phyloP scores from a whole-genome alignment of 2,113 vertebrate species.

The Pluvianellus socialis region DNA sequence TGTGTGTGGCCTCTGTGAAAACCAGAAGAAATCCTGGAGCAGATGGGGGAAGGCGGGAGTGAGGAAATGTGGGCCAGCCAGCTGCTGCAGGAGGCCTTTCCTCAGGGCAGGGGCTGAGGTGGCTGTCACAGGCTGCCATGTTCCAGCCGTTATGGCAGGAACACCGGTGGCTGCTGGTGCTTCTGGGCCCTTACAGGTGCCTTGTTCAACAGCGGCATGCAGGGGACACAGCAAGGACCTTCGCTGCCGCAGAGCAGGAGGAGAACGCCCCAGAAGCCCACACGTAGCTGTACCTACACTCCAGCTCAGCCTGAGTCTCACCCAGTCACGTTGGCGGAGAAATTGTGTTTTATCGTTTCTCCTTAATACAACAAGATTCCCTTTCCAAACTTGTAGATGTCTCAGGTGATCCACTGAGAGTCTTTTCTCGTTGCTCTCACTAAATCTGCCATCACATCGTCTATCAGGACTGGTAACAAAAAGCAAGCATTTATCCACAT shows the following conservation, averaged over 20 bases:
- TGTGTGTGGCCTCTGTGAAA: background rate
- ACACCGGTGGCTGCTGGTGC: accelerated
- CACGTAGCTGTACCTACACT: accelerated
- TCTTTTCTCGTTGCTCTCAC: background rate
- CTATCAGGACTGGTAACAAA: background rate
- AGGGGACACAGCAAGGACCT: no score
- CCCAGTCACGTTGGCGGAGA: accelerated
- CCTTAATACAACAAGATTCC: background rate
- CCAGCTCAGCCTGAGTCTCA: background rate
- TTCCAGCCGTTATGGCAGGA: no score
- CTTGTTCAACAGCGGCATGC: accelerated
- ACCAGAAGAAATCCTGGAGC: background rate
- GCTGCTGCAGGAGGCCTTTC: background rate
- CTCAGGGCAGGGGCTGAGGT: no score
- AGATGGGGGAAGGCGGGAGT: no score
- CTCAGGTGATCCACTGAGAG: background rate
- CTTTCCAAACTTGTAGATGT: background rate
- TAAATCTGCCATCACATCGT: background rate
- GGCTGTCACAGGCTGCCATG: background rate
- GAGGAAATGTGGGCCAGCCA: background rate
- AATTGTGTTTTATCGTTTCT: background rate
- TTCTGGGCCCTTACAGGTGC: background rate
- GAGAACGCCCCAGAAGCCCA: accelerated
- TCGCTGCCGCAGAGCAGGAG: background rate
- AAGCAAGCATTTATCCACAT: background rate